Evolutionary conservation across 1,140 invertebrate species (phyloP), one percentile per base, ranked within the genome.

Genomic region (Aradophagus sp.): DNA sequence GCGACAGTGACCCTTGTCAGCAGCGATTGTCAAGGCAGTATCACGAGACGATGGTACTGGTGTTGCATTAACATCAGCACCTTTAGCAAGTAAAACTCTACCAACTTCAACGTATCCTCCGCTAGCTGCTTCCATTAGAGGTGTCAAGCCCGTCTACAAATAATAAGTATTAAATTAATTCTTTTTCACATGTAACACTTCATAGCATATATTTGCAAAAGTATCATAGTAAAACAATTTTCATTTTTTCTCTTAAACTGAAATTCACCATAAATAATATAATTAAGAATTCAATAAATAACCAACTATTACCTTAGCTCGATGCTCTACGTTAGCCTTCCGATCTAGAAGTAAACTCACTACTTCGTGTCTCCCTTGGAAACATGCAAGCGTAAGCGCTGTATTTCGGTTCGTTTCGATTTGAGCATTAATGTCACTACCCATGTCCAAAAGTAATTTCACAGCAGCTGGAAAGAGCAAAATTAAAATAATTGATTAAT

Each of bases 341-440:
- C 97, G 89, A 85, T 99, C 96, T 0, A 99, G 89, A 14, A 99
- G 87, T 10, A 99, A 87, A 81, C 93, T 95, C 6, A 99, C 98
- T 19, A 99, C 98, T 85, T 99, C 98, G 82, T 98, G 95, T 48
- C 98, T 90, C 67, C 98, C 98, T 91, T 99, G 98, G 86, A 99
- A 99, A 84, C 98, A 99, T 3, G 98, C 98, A 29, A 99, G 88
- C 6, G 98, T 99, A 41, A 99, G 87, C 3, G 98, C 98, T 8
- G 98, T 99, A 84, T 99, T 99, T 32, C 97, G 88, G 85, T 99
- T 99, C 2, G 98, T 99, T 86, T 99, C 98, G 76, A 99, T 99
- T 88, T 99, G 96, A 44, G 98, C 97, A 89, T 99, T 99, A 62
- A 99, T 99, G 84, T 99, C 98, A 81, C 96, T 97, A 47, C 97